These are phyloP conservation scores for Grantiella picta DNA, from an alignment of 2,113 vertebrate genomes.

Conservation along the genomic window DNA sequence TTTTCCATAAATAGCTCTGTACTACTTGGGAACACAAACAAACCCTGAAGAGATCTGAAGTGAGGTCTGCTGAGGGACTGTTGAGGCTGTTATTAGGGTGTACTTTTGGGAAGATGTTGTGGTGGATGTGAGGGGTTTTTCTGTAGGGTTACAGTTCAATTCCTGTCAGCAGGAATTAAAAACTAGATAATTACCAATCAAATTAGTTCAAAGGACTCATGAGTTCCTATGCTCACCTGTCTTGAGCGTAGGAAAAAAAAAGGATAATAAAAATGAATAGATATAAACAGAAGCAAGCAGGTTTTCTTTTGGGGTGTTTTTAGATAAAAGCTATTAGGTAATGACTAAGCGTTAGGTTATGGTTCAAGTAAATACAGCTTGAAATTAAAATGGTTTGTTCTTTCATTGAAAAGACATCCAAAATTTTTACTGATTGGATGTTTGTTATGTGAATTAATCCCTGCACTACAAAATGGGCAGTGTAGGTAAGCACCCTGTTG, in stretches of 20 bases:
- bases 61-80: background rate
- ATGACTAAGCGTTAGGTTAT: background rate
- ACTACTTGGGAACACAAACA: slow-evolving; percentile 22
- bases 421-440: background rate
- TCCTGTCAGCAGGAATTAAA: background rate
- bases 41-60: background rate
- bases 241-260: background rate
- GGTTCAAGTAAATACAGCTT: background rate
- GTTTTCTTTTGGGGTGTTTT: background rate
- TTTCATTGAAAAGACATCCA: background rate
- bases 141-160: background rate
- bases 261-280: background rate
- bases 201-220: background rate
- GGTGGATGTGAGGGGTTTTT: background rate
- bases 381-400: background rate
- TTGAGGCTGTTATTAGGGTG: background rate
- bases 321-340: background rate
- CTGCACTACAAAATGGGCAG: background rate
- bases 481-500: background rate
- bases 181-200: background rate
- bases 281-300: background rate
- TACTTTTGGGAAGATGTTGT: accelerated
- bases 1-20: slow-evolving; percentile 62
- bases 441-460: background rate
- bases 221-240: background rate